A percentile compares a stretch with the other conserved stretches of the same genome.
phyloP scores from a whole-genome alignment of 2,888 invertebrate genomes.

The Melitaea athalia region DNA sequence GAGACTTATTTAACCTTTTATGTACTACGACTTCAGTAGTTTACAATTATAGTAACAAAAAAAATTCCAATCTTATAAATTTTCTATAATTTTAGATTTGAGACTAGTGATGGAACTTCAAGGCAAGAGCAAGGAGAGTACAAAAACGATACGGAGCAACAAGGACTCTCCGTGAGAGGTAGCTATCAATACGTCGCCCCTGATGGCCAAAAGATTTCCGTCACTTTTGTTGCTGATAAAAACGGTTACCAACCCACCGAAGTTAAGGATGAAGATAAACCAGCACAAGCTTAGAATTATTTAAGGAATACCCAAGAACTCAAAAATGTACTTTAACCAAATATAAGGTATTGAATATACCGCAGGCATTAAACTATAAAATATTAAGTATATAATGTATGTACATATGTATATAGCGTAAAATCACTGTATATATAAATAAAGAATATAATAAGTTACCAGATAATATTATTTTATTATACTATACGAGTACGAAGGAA shows the following conservation, averaged over 20 bases:
- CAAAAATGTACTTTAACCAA: conserved; percentile 39
- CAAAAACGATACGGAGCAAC: conserved; percentile 85
- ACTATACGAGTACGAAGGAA: not conserved
- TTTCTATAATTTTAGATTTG: conserved; percentile 79
- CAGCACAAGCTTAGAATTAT: conserved; percentile 37
- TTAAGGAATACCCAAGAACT: not conserved
- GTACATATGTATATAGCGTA: not conserved
- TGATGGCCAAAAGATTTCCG: conserved; percentile 84
- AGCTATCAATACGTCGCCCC: conserved; percentile 84
- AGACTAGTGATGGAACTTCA: conserved; percentile 86
- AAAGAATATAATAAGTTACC: not conserved
- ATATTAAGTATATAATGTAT: not conserved
- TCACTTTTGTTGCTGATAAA: conserved; percentile 83
- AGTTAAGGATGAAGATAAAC: conserved; percentile 50
- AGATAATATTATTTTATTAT: not conserved
- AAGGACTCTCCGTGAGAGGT: conserved; percentile 84
- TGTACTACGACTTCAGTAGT: no score
- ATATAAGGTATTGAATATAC: conserved; percentile 24
- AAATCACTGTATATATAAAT: conserved; percentile 4
- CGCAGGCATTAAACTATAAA: not conserved
- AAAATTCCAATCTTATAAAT: no score
- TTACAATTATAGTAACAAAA: no score
- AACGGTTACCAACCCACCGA: conserved; percentile 82
- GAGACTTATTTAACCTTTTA: no score
- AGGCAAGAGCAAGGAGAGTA: conserved; percentile 85